Percentiles rank a stretch among this genome's conserved stretches.
Evolutionary conservation across 2,113 vertebrate species (phyloP).

Genomic region (Oreocharis arfaki): DNA sequence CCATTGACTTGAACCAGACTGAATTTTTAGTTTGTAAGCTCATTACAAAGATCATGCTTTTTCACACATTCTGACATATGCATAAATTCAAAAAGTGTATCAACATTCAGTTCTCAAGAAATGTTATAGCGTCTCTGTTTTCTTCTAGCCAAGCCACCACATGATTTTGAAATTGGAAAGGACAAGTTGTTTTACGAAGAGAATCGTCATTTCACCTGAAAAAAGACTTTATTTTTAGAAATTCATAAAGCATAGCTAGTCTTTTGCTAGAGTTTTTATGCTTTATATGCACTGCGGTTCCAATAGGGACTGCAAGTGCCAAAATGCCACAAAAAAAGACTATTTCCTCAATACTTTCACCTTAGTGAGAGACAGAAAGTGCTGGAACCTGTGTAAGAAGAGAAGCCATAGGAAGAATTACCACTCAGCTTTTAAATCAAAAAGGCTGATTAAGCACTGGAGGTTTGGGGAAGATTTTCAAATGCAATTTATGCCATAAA

Average conservation of each 20-base stretch:
- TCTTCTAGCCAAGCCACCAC: neutral
- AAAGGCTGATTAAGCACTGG: neutral
- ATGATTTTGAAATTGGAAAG: neutral
- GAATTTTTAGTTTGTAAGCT: neutral
- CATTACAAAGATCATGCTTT: neutral
- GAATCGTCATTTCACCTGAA: neutral
- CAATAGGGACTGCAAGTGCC: neutral
- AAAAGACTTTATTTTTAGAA: neutral
- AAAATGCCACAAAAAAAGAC: neutral
- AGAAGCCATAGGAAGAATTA: neutral
- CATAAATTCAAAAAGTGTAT: neutral
- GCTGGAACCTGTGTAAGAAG: neutral
- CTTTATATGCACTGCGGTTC: neutral
- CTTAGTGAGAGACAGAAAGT: neutral
- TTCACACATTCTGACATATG: neutral
- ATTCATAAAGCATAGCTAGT: neutral
- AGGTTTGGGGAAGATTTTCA: neutral
- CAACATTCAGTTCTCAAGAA: neutral
- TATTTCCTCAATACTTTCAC: neutral
- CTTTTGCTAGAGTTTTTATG: neutral
- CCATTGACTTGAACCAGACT: neutral
- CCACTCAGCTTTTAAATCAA: neutral
- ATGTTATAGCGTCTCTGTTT: neutral
- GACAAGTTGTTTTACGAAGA: neutral
- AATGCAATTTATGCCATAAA: neutral